Conservation (phyloP, 2,888 invertebrate species). For the Pantelozetes paolii region DNA sequence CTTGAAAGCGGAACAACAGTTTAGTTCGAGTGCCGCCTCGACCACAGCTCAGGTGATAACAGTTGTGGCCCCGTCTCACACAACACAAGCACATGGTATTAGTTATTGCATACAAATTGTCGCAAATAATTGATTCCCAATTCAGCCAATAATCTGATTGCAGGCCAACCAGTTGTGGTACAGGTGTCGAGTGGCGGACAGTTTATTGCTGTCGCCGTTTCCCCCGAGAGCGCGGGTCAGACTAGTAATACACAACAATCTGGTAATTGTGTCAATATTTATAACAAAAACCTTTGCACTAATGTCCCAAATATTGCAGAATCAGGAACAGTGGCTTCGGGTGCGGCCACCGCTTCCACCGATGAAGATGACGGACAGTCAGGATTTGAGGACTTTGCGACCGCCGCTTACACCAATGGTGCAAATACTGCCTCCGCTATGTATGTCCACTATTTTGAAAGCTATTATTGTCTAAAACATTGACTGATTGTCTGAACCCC, state of each 20-base stretch:
- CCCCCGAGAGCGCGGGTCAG: slow-evolving; percentile 31
- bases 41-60: slow-evolving; percentile 40
- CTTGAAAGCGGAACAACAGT: not conserved
- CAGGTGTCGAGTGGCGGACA: slow-evolving; percentile 39
- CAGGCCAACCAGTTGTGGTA: slow-evolving; percentile 41
- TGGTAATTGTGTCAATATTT: not conserved
- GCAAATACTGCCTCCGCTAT: slow-evolving; percentile 37
- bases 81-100: slow-evolving; percentile 15
- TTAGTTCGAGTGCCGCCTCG: not conserved
- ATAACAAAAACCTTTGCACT: too few relatives aligned
- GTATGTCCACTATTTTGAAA: slow-evolving; percentile 15
- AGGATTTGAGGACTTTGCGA: slow-evolving; percentile 40
- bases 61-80: slow-evolving; percentile 40
- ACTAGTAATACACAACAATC: slow-evolving; percentile 1
- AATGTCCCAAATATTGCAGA: not conserved
- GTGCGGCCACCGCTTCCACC: slow-evolving; percentile 14
- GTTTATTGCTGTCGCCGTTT: slow-evolving; percentile 36
- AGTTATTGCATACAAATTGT: not conserved
- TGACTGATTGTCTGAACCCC: slow-evolving; percentile 11
- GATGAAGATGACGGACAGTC: slow-evolving; percentile 40
- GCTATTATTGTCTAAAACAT: not conserved
- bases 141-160: slow-evolving; percentile 31
- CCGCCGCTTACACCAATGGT: slow-evolving; percentile 41
- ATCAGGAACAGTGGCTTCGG: slow-evolving; percentile 33
- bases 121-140: slow-evolving; percentile 8